Conservation (phyloP, 2,888 invertebrate species). For the Galerucella pusilla region DNA sequence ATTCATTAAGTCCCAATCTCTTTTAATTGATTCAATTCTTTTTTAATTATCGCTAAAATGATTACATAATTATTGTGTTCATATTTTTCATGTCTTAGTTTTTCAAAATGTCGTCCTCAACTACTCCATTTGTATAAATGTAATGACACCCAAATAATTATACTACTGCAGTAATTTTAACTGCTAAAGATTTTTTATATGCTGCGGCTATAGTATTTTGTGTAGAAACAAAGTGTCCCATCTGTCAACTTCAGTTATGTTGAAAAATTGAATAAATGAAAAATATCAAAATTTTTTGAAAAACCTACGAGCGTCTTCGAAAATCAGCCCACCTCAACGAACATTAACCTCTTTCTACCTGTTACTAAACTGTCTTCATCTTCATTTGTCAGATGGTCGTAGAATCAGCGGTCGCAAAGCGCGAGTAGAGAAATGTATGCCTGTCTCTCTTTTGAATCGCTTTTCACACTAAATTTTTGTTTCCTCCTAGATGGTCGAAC, state of each 20-base stretch:
- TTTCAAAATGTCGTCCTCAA: no score
- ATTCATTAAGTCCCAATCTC: no score
- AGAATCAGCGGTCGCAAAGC: slow-evolving; percentile 46
- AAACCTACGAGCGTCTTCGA: slow-evolving; percentile 26
- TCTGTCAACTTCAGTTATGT: slow-evolving; percentile 8
- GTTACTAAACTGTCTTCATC: slow-evolving; percentile 42
- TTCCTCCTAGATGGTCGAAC: slow-evolving; percentile 76
- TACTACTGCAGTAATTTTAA: no score
- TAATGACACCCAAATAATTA: no score
- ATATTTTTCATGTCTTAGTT: no score
- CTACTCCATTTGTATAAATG: no score
- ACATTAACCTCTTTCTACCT: slow-evolving; percentile 30
- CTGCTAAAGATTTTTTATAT: not conserved
- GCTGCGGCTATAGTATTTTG: not conserved
- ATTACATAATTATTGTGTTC: no score
- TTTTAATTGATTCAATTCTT: no score
- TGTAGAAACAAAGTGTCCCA: not conserved
- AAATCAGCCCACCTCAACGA: slow-evolving; percentile 24
- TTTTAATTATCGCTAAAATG: no score
- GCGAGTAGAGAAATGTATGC: slow-evolving; percentile 48
- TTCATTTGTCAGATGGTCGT: slow-evolving; percentile 47
- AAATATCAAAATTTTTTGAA: slow-evolving; percentile 23
- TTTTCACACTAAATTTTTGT: slow-evolving; percentile 25
- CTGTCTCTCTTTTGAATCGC: slow-evolving; percentile 30
- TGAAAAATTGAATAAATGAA: slow-evolving; percentile 19